Percentiles rank a stretch among this genome's conserved stretches.
Conservation (phyloP, 2,888 invertebrate species). For the Aleiodes testaceus region DNA sequence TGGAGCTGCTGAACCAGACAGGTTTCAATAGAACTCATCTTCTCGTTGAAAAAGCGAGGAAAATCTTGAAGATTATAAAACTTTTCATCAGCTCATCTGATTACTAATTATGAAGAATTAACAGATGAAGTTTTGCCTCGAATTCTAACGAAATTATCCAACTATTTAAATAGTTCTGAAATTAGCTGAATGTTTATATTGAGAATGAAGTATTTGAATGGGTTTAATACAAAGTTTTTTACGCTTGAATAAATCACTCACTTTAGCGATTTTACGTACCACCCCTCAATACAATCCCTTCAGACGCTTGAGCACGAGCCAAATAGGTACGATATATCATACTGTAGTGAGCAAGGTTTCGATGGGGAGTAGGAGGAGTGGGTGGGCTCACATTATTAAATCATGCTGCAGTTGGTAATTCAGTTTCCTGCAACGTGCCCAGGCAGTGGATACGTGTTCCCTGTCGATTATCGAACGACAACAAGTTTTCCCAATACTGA, state of each 20-base stretch:
- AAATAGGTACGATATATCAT: slow-evolving; percentile 59
- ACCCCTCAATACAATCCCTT: slow-evolving; percentile 10
- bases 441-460: slow-evolving; percentile 60
- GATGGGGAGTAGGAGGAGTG: slow-evolving; percentile 19
- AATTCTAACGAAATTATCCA: neutral
- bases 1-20: too few relatives aligned
- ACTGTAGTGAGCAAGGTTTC: slow-evolving; percentile 26
- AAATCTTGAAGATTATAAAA: too few relatives aligned
- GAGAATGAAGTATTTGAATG: neutral
- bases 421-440: slow-evolving; percentile 63
- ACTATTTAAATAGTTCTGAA: neutral
- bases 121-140: too few relatives aligned
- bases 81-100: too few relatives aligned
- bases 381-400: slow-evolving; percentile 61
- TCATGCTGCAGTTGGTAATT: slow-evolving; percentile 65
- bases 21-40: too few relatives aligned
- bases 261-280: slow-evolving; percentile 22
- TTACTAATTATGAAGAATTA: too few relatives aligned
- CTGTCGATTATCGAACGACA: slow-evolving; percentile 66
- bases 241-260: slow-evolving; percentile 20
- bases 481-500: slow-evolving; percentile 60
- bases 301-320: slow-evolving; percentile 56
- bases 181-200: neutral
- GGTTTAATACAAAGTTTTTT: neutral
- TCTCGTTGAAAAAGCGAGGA: too few relatives aligned